These are phyloP conservation scores for Pardosa pseudoannulata DNA, from an alignment of 2,888 invertebrate genomes.

Conservation along the genomic window DNA sequence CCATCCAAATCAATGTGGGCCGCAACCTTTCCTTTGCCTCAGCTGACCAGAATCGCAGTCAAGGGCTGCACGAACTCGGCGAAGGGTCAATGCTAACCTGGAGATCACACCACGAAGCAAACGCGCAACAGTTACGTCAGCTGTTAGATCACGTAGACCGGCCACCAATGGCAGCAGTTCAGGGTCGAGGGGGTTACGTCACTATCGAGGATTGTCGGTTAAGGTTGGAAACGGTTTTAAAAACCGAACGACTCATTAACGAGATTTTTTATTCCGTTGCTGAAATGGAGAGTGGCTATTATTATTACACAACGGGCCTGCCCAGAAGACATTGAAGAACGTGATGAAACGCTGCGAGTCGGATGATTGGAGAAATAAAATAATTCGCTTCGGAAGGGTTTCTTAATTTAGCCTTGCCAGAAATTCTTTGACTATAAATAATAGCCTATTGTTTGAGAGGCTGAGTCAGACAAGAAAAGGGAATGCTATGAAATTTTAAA, in stretches of 20 bases:
- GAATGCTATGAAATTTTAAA: too few relatives aligned
- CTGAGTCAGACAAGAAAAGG: too few relatives aligned
- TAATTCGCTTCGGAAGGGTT: too few relatives aligned
- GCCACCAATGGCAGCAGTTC: slow-evolving; percentile 26
- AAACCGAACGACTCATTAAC: background rate
- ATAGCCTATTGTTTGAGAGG: too few relatives aligned
- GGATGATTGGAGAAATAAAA: background rate
- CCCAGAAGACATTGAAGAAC: background rate
- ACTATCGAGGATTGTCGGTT: slow-evolving; percentile 40
- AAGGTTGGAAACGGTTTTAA: slow-evolving; percentile 57
- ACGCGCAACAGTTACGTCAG: slow-evolving; percentile 57
- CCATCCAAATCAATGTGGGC: slow-evolving; percentile 2
- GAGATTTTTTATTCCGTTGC: background rate
- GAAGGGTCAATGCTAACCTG: slow-evolving; percentile 62
- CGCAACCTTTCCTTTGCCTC: slow-evolving; percentile 21
- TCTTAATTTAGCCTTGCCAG: too few relatives aligned
- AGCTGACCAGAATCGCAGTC: slow-evolving; percentile 27
- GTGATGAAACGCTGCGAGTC: background rate
- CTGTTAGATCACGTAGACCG: slow-evolving; percentile 52
- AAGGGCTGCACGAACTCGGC: slow-evolving; percentile 36
- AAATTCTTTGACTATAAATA: too few relatives aligned
- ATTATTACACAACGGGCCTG: background rate
- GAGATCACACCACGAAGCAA: background rate
- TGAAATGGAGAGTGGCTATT: background rate
- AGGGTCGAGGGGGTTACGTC: slow-evolving; percentile 41